Evolutionary conservation across 2,888 invertebrate species (phyloP).

Genomic region (Aplocera efformata): DNA sequence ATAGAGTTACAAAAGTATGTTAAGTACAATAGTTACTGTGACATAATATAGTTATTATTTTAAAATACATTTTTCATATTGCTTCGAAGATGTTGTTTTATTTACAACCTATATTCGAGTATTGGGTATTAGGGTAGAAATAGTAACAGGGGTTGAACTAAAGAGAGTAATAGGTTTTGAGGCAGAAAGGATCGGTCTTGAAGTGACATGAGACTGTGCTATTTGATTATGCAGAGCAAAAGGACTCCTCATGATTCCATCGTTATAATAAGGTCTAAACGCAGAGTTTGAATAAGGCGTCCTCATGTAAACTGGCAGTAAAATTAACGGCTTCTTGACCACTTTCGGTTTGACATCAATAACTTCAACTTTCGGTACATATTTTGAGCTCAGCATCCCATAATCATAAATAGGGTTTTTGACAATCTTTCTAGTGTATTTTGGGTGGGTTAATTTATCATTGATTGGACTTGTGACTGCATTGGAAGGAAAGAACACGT

Average conservation of each 20-base stretch:
- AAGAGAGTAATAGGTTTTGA: slow-evolving; percentile 1
- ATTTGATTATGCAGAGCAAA: slow-evolving; percentile 30
- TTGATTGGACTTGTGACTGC: slow-evolving; percentile 4
- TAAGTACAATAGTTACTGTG: slow-evolving; percentile 73
- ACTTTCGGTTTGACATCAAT: slow-evolving; percentile 44
- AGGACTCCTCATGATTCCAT: slow-evolving; percentile 31
- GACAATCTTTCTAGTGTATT: slow-evolving; percentile 16
- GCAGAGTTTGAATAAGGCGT: slow-evolving; percentile 27
- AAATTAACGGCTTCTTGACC: slow-evolving; percentile 36
- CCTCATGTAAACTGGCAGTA: slow-evolving; percentile 55
- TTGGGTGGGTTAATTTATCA: neutral
- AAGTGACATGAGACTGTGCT: slow-evolving; percentile 13
- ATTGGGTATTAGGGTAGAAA: slow-evolving; percentile 3
- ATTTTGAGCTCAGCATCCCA: slow-evolving; percentile 41
- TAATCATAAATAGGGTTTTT: slow-evolving; percentile 43
- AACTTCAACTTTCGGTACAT: slow-evolving; percentile 44
- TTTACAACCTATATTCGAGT: slow-evolving; percentile 17
- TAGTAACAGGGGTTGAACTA: neutral
- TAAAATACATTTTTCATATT: slow-evolving; percentile 66
- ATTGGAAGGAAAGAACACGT: slow-evolving; percentile 35
- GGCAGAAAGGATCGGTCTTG: slow-evolving; percentile 1
- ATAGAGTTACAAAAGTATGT: slow-evolving; percentile 43
- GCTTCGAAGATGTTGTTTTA: slow-evolving; percentile 49
- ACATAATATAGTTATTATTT: slow-evolving; percentile 53
- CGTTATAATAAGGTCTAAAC: slow-evolving; percentile 29